Evolutionary conservation across 2,888 invertebrate species (phyloP), one percentile per base, ranked within the genome.

Genomic region (Xestia xanthographa): DNA sequence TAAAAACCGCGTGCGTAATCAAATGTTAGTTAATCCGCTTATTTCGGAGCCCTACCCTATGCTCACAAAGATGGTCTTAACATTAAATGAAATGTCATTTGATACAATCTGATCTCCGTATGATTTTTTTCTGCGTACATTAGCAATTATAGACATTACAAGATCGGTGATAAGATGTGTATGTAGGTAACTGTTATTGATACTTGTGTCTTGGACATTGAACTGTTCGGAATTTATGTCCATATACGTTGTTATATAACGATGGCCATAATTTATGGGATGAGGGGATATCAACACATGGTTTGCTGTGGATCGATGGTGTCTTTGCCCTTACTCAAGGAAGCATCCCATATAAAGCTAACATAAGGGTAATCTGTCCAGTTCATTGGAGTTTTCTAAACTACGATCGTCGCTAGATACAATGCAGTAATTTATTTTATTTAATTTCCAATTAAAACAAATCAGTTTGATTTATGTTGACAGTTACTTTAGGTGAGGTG

Each of bases 21-120:
- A 62, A 66, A 62, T 26, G 34, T 26, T 69, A 34, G 66, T 20
- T 80, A 75, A 75, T 56, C n/a, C 22, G 45, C 26, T 65, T 67
- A 68, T 68, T 79, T 79, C 20, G 5, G 56, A 80, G 48, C 14
- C 66, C 58, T 56, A 34, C 48, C 62, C 41, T 41, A n/a, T 41
- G 41, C 73, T 77, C 69, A 68, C 41, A 56, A 70, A 56, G 60
- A 75, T 69, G 62, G 58, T 72, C 34, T 48, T 66, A 62, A 75
- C 68, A 76, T 84, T 89, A 89, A 89, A 91, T 87, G 80, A 90
- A 89, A 90, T 89, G 90, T 90, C 90, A 90, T 86, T 79, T 86
- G 88, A 91, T 91, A 88, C 67, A 76, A 92, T 92, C 91, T 87
- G 76, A 79, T 72, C 80, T 77, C 73, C 78, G 84, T 86, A 73